A percentile compares a stretch with the other conserved stretches of the same genome.
Conservation (phyloP, 2,113 vertebrate genomes). For the Nesoenas mayeri region DNA sequence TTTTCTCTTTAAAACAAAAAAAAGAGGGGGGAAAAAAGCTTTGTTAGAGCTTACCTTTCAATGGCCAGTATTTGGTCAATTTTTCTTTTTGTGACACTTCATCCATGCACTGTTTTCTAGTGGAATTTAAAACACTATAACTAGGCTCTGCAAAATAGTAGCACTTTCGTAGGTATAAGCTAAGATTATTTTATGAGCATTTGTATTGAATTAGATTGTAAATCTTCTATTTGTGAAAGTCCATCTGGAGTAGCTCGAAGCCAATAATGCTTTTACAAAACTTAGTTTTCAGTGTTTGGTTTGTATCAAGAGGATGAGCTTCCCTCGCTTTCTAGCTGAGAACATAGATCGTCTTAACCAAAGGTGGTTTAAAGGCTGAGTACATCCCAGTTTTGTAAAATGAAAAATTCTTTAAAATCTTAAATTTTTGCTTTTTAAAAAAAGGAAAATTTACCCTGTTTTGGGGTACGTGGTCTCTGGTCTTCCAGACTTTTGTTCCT, state of each 20-base stretch:
- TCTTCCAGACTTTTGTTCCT: neutral
- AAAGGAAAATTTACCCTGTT: neutral
- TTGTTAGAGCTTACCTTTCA: neutral
- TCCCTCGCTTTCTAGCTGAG: neutral
- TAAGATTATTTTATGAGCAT: neutral
- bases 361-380: neutral
- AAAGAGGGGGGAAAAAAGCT: accelerated
- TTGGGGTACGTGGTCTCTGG: neutral
- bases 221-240: neutral
- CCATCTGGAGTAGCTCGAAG: neutral
- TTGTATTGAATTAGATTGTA: neutral
- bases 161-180: neutral
- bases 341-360: neutral
- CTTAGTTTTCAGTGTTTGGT: neutral
- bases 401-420: neutral
- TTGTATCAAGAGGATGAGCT: neutral
- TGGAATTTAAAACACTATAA: neutral
- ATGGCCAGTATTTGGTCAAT: neutral
- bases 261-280: neutral
- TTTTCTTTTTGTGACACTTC: neutral
- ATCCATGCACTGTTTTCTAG: neutral
- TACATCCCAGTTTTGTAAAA: neutral
- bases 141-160: neutral
- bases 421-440: too few relatives aligned
- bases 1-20: neutral